phyloP scores from a whole-genome alignment of 2,797 vertebrate genomes.

The Avahi laniger region DNA sequence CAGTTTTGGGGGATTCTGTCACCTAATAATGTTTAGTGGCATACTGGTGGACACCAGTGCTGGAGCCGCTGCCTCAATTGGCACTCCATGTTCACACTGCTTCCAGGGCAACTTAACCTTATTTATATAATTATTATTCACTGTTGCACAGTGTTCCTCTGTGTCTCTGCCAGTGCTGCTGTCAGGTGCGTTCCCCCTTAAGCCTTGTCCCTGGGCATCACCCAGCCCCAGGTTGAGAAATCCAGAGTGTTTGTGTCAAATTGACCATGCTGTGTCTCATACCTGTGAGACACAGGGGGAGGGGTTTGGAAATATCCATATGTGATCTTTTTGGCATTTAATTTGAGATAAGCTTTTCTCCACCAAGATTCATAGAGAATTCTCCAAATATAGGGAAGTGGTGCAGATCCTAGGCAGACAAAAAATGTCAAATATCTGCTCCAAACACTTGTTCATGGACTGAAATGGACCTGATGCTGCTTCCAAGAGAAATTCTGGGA shows the following conservation, averaged over 20 bases:
- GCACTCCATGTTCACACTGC: accelerated
- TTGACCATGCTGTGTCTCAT: accelerated
- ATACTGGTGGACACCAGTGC: neutral
- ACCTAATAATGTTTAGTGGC: neutral
- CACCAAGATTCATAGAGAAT: no score
- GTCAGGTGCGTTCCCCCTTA: accelerated
- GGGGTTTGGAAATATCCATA: neutral
- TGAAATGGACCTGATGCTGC: neutral
- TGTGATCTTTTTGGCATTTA: neutral
- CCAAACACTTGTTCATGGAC: accelerated
- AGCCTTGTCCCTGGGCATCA: neutral
- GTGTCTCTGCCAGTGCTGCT: accelerated
- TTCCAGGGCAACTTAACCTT: no score
- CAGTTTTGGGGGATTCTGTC: neutral
- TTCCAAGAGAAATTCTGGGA: neutral
- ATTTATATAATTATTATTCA: no score
- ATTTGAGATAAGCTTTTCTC: neutral
- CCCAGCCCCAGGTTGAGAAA: neutral
- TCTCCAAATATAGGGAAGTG: neutral
- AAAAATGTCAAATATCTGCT: neutral
- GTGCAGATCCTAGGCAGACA: neutral
- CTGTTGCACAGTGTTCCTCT: no score
- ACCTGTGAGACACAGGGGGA: no score
- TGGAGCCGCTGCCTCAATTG: accelerated
- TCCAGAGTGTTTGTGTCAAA: accelerated